Conservation (phyloP, 2,888 invertebrate species). For the Hipparchia semele region DNA sequence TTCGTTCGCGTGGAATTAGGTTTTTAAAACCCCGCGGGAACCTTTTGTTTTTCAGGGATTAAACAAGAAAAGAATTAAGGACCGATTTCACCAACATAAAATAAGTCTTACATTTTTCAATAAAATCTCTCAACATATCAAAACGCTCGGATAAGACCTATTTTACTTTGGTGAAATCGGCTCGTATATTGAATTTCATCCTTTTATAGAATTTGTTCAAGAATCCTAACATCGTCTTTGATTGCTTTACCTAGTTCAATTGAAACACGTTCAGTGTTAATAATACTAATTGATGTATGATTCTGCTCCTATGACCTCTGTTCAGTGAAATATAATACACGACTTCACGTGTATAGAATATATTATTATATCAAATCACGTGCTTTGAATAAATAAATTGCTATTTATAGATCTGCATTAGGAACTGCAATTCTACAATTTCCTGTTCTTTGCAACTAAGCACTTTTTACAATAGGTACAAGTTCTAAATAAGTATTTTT, state of each 20-base stretch:
- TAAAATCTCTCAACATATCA: too few relatives aligned
- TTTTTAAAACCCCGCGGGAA: too few relatives aligned
- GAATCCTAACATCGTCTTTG: too few relatives aligned
- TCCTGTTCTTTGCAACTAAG: background rate
- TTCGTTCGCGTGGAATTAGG: too few relatives aligned
- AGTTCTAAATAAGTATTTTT: background rate
- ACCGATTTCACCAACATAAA: too few relatives aligned
- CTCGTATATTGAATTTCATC: too few relatives aligned
- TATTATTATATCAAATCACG: background rate
- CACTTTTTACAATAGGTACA: background rate
- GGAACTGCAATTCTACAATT: too few relatives aligned
- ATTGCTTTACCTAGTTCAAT: background rate
- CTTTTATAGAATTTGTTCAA: background rate
- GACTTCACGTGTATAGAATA: background rate
- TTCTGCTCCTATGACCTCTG: background rate
- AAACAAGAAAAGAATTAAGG: too few relatives aligned
- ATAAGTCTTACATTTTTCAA: too few relatives aligned
- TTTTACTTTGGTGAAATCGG: too few relatives aligned
- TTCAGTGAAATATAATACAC: background rate
- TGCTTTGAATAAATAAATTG: background rate
- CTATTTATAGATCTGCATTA: background rate
- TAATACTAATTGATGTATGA: conserved; percentile 1
- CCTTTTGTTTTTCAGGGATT: too few relatives aligned
- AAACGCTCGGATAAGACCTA: too few relatives aligned
- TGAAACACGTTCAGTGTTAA: background rate